Evolutionary conservation across 2,797 vertebrate species (phyloP), one percentile per base, ranked within the genome.

Genomic region (Aeoliscus strigatus): DNA sequence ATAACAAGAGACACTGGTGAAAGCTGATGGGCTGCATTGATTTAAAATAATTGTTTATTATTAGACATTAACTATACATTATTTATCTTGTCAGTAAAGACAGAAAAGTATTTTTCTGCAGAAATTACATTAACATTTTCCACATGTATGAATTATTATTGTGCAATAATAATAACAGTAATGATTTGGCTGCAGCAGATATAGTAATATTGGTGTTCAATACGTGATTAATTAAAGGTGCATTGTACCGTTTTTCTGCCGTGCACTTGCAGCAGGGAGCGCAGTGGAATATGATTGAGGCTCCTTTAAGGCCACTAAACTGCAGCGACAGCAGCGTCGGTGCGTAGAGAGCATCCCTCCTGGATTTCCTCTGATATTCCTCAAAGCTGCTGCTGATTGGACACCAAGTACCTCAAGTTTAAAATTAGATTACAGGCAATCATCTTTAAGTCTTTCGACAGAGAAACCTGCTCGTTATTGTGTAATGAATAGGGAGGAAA

Each of bases 271-370:
- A 67, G 54, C 29, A 47, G 56, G 11, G 42, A 27, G 52, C 69
- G 43, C 53, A 60, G 52, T 47, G 52, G 28, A 80, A 81, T 69
- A 74, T 69, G 78, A 83, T 81, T 75, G 77, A 72, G 86, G 79
- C 51, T 75, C 82, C 85, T 87, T 87, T 85, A 87, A 88, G 83
- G 60, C 69, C 66, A 67, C 61, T 81, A 77, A 82, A 82, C 69
- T 66, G 57, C 46, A 66, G 68, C 73, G 81, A 83, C 78, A 79
- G 43, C 50, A 51, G 56, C 65, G 79, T 58, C 27, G 61, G 66
- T 65, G 72, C 65, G 71, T 70, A 49, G 66, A 80, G 74, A 71
- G 68, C 79, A 70, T 73, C 62, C 60, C 70, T 75, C 66, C 68
- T 76, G 68, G 70, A 79, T 77, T 57, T 40, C 60, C 56, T 66